Conservation (phyloP, 2,797 vertebrate genomes). For the Argya squamiceps region DNA sequence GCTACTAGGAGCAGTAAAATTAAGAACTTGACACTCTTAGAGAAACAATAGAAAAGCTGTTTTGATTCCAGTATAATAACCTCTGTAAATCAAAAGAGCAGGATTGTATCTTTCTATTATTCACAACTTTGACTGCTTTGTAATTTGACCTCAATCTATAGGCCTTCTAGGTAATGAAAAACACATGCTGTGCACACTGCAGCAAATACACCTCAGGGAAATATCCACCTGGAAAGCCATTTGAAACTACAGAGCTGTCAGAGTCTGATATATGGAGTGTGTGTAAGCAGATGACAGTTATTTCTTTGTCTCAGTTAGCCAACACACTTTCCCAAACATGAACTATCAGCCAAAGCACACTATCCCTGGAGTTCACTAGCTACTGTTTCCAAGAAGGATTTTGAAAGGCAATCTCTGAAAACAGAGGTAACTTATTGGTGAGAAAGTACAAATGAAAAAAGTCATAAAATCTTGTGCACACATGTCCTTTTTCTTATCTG, state of each 20-base stretch:
- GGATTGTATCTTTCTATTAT: not conserved
- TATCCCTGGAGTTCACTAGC: not conserved
- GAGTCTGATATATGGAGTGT: not conserved
- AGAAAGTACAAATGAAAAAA: not conserved
- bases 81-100: not conserved
- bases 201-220: not conserved
- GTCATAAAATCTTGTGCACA: not conserved
- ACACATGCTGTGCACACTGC: not conserved
- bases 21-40: not conserved
- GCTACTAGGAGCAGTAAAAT: not conserved
- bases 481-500: not conserved
- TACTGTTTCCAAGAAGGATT: not conserved
- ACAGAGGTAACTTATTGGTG: not conserved
- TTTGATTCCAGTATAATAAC: not conserved
- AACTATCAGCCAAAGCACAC: not conserved
- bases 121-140: not conserved
- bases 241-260: not conserved
- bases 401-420: not conserved
- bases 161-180: not conserved
- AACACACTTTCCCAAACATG: not conserved
- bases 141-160: not conserved
- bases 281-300: not conserved
- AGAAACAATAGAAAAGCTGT: not conserved
- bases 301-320: not conserved
- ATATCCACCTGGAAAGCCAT: not conserved